These are phyloP conservation scores for Drosophila mayri DNA, from an alignment of 1,140 invertebrate species.

Conservation along the genomic window DNA sequence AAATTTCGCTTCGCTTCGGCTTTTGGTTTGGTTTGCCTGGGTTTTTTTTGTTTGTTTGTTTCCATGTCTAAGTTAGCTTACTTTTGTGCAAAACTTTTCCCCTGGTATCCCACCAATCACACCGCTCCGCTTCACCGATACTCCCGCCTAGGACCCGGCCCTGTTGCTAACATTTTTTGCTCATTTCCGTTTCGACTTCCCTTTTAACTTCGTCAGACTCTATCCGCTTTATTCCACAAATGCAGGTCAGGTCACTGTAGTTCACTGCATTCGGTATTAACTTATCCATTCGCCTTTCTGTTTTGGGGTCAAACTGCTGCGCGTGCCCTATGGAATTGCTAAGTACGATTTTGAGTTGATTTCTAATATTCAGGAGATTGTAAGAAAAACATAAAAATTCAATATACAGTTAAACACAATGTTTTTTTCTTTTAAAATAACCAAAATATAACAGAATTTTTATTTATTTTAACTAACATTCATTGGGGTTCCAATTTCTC, in stretches of 20 bases:
- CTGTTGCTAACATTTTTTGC: constrained; percentile 57
- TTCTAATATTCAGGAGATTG: not conserved
- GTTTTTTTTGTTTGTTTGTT: constrained; percentile 67
- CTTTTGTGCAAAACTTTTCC: constrained; percentile 58
- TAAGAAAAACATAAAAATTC: not conserved
- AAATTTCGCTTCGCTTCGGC: constrained; percentile 28
- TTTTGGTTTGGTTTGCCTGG: constrained; percentile 48
- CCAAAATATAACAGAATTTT: not conserved
- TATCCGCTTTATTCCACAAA: constrained; percentile 46
- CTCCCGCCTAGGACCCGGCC: not conserved
- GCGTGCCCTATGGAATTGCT: constrained; percentile 31
- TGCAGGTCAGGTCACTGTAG: constrained; percentile 65
- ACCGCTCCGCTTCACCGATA: constrained; percentile 16
- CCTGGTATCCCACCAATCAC: constrained; percentile 62
- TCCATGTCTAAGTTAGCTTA: constrained; percentile 71
- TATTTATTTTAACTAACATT: not conserved
- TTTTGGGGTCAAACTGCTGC: constrained; percentile 43
- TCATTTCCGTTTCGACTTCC: constrained; percentile 69
- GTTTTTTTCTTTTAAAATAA: not conserved
- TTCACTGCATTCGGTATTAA: constrained; percentile 63
- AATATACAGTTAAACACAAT: not conserved
- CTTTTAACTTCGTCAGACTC: constrained; percentile 52
- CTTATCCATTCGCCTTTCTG: constrained; percentile 35
- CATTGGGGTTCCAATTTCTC: not conserved
- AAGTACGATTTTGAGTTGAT: not conserved